Evolutionary conservation across 1,140 invertebrate genomes (phyloP), one percentile per base, ranked within the genome.

Genomic region (Leptinotarsa defecta): DNA sequence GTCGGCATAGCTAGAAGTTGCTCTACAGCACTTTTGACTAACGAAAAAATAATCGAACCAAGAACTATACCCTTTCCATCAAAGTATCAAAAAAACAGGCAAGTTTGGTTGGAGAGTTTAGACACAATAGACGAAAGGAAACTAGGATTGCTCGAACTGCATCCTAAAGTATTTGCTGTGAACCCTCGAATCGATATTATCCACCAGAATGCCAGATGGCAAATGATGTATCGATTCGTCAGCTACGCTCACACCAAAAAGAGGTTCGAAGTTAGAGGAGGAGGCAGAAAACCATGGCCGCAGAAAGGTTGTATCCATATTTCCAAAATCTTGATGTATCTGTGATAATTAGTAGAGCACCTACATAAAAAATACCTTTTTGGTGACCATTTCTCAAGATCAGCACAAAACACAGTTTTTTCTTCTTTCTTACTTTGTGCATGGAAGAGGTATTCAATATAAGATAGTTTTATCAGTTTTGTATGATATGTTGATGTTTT

Each of bases 71-170:
- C 20, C 22, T 82, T 78, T 74, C 85, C 85, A 49, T 86, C 87
- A 8, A 84, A 86, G 64, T 91, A 88, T 78, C 84, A 87, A 57
- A 88, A 89, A 82, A 89, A 91, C 3, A 89, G 94, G 22, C 92
- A 98, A 88, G 94, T 93, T 24, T 99, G 97, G 97, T 88, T 99
- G 13, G 96, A 98, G 85, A 97, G 94, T 85, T 86, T 98, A 19
- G 91, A 95, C 82, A 92, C 93, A 0, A 83, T 93, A 13, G 89
- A 94, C 77, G 92, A 94, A 81, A 89, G 92, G 77, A 96, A 96
- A 85, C 81, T 96, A 2, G 95, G 94, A 0, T 84, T 99, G 0
- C 87, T 98, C 13, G 91, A 94, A 82, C 86, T 99, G 19, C 96
- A 99, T 88, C 96, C 97, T 0, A 90, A 92, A 73, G 87, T 98